Evolutionary conservation across 2,797 vertebrate species (phyloP), one percentile per base, ranked within the genome.

Genomic region (Atherinosoma microstoma): DNA sequence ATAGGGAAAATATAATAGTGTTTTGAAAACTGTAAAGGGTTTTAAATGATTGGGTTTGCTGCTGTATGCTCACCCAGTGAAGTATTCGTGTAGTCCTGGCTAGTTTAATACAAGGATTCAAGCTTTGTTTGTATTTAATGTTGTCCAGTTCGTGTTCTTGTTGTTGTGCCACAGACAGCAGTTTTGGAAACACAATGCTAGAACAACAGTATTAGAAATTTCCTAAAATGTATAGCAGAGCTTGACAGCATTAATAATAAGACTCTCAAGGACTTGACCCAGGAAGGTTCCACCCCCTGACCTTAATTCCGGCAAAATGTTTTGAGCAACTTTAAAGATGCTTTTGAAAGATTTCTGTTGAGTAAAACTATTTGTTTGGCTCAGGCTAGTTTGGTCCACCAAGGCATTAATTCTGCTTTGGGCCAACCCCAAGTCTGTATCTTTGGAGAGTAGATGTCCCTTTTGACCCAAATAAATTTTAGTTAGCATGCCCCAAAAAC

Each of bases 401-500:
- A 75, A 76, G 80, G 87, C 87, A 86, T 82, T 77, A 87, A 84
- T 85, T 76, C 6, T 22, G 73, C 88, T 85, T 72, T 76, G 67
- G 75, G 84, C 73, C 36, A 42, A 42, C 16, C 73, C 68, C 70
- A 42, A 74, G 68, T 77, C 42, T 75, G 35, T 64, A 56, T 83
- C 67, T 89, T 76, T 84, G 71, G 69, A 84, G 70, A 74, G 51
- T 36, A 83, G 45, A 79, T 70, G 74, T 88, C 76, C 67, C 72
- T 64, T 87, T 86, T 89, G 84, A 90, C 84, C 87, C 74, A 83
- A 83, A 84, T 90, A 83, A 68, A 84, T 84, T 87, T 86, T 71
- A 79, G 79, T 87, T 84, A 53, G 78, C 58, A 75, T 87, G 82
- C 75, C 80, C 77, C 73, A 67, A 84, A 87, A 91, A 83, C 79